Evolutionary conservation across 37 sponge, comb jelly and placozoan genomes (phyloP).

Genomic region (Axinella damicornis): DNA sequence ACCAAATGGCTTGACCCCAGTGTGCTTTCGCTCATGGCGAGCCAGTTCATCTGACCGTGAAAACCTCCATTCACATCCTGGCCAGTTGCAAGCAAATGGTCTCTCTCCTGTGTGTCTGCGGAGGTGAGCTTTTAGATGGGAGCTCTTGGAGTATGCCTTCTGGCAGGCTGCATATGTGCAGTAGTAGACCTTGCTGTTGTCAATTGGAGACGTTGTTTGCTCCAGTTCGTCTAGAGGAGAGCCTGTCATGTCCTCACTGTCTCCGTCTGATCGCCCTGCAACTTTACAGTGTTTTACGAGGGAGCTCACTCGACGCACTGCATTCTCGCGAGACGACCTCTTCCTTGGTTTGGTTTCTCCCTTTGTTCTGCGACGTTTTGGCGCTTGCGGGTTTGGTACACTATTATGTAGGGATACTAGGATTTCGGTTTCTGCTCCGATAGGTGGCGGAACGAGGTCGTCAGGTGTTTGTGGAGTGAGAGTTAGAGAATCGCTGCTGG

Average conservation of each 20-base stretch:
- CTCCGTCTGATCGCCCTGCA: constrained; percentile 41
- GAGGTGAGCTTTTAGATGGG: constrained; percentile 88
- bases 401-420: background rate
- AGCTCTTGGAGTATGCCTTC: constrained; percentile 88
- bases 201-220: constrained; percentile 5
- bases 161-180: constrained; percentile 82
- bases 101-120: constrained; percentile 91
- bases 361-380: background rate
- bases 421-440: constrained; percentile 32
- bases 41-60: constrained; percentile 93
- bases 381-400: background rate
- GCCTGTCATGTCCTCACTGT: background rate
- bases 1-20: constrained; percentile 89
- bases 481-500: constrained; percentile 7
- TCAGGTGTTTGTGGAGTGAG: constrained; percentile 30
- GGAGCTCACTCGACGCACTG: background rate
- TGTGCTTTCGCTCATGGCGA: constrained; percentile 86
- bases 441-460: constrained; percentile 21
- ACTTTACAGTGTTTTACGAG: constrained; percentile 34
- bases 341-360: constrained; percentile 14
- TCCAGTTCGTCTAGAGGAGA: background rate
- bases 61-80: constrained; percentile 89
- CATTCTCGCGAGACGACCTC: background rate
- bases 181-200: constrained; percentile 48
- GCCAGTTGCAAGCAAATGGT: constrained; percentile 92